phyloP scores from a whole-genome alignment of 2,888 invertebrate species.

The Aromia moschata region DNA sequence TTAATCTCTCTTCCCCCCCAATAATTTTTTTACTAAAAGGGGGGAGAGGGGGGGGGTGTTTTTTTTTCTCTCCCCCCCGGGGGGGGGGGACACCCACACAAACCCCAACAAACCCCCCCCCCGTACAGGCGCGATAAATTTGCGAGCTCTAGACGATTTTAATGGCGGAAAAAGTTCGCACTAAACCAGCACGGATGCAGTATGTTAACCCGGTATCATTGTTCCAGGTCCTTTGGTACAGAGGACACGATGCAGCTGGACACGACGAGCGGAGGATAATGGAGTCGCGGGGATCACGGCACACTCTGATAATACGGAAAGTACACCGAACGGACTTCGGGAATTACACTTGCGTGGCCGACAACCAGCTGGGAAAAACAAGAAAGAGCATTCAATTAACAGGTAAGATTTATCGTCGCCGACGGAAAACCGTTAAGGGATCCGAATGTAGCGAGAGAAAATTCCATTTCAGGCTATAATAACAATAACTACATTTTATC shows the following conservation, averaged over 20 bases:
- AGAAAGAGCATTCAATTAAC: constrained; percentile 73
- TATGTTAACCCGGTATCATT: constrained; percentile 17
- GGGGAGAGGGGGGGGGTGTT: neutral
- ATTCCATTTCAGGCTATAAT: too few species aligned
- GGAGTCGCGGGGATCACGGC: constrained; percentile 73
- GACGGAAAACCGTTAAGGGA: too few species aligned
- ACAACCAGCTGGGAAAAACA: constrained; percentile 74
- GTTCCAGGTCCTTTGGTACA: constrained; percentile 73
- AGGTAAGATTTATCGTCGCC: constrained; percentile 61
- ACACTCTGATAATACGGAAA: constrained; percentile 74
- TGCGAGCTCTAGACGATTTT: neutral
- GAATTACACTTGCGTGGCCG: constrained; percentile 76
- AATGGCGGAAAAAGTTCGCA: neutral
- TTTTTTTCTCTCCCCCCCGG: too few species aligned
- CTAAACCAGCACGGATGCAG: neutral
- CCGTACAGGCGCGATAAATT: neutral
- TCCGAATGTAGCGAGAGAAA: too few species aligned
- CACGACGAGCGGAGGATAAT: constrained; percentile 73
- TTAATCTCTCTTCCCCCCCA: too few species aligned
- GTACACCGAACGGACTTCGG: constrained; percentile 75
- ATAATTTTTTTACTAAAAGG: too few species aligned
- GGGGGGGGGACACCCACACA: too few species aligned
- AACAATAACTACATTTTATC: too few species aligned
- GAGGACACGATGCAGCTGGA: constrained; percentile 74
- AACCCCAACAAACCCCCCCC: too few species aligned